These are phyloP conservation scores for Rhodophaea formosa DNA, from an alignment of 2,888 invertebrate species.

Conservation along the genomic window DNA sequence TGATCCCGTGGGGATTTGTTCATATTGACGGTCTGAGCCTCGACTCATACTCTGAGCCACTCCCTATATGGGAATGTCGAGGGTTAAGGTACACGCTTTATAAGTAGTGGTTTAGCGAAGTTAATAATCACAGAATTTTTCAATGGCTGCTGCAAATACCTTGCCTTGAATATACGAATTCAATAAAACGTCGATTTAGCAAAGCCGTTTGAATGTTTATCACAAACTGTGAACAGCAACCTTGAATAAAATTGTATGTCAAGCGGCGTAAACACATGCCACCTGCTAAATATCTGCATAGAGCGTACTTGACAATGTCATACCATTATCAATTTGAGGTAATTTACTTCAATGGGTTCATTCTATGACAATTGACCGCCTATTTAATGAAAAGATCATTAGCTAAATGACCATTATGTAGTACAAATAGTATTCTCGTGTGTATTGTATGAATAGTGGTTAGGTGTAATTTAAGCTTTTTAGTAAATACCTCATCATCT, in stretches of 20 bases:
- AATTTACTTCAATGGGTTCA: background rate
- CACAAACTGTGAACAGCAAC: conserved; percentile 7
- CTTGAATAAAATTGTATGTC: conserved; percentile 23
- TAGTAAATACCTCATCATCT: no score
- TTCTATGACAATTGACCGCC: background rate
- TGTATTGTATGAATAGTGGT: no score
- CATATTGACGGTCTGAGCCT: no score
- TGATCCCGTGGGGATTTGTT: no score
- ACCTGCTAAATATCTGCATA: conserved; percentile 6
- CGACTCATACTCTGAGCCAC: no score
- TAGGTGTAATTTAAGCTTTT: no score
- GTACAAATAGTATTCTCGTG: background rate
- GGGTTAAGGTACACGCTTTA: no score
- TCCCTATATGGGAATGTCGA: no score
- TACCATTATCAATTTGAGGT: background rate
- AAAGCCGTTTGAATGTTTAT: background rate
- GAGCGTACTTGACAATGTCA: background rate
- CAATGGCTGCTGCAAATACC: no score
- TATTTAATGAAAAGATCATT: background rate
- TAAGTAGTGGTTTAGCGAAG: no score
- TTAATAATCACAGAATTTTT: no score
- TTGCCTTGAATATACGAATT: background rate
- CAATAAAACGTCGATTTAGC: background rate
- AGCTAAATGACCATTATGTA: background rate
- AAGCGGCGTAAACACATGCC: conserved; percentile 17